These are phyloP conservation scores for Galendromus occidentalis DNA, from an alignment of 1,140 invertebrate species.

Conservation along the genomic window DNA sequence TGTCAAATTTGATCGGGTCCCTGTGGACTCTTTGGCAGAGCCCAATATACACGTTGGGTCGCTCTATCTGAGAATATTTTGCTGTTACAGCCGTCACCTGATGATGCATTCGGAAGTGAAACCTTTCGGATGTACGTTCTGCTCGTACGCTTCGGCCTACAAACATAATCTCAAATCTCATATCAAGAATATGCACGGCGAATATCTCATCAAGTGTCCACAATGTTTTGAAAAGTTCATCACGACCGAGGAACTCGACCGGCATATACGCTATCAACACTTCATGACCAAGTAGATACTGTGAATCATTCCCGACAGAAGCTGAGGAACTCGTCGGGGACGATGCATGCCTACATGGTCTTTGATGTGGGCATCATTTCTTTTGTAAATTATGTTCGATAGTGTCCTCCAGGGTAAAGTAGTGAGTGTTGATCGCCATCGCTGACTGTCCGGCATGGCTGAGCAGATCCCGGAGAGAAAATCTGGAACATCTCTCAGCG, in stretches of 20 bases:
- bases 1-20: neutral
- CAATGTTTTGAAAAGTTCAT: conserved; percentile 8
- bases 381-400: too few relatives aligned
- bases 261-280: conserved; percentile 4
- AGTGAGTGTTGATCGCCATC: too few relatives aligned
- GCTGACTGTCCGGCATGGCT: too few relatives aligned
- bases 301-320: too few relatives aligned
- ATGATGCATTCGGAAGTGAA: neutral
- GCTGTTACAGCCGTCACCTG: neutral
- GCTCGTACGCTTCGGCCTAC: neutral
- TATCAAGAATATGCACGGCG: conserved; percentile 10
- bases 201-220: neutral
- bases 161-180: conserved; percentile 3
- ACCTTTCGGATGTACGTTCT: neutral
- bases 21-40: neutral
- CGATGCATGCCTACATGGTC: too few relatives aligned
- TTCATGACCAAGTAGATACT: neutral
- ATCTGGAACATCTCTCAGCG: too few relatives aligned
- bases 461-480: too few relatives aligned
- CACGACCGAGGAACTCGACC: neutral
- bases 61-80: neutral
- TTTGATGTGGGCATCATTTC: too few relatives aligned
- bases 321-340: too few relatives aligned
- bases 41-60: neutral
- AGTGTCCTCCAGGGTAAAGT: too few relatives aligned